phyloP scores from a whole-genome alignment of 2,113 vertebrate genomes.

The Helogale parvula region DNA sequence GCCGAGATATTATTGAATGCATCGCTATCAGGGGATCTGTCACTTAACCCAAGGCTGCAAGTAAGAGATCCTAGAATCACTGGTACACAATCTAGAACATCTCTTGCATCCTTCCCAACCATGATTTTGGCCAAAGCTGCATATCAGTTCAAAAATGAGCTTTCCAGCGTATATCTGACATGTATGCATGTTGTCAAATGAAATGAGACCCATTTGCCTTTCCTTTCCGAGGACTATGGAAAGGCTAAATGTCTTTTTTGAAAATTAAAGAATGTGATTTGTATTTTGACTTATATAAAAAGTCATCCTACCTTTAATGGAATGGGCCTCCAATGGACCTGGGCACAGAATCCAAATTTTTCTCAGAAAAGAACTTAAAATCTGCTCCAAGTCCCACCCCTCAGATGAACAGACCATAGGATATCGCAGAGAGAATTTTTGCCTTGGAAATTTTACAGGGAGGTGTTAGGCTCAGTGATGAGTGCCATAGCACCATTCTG shows the following conservation, averaged over 20 bases:
- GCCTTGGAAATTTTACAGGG: background rate
- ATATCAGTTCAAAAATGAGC: background rate
- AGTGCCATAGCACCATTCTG: background rate
- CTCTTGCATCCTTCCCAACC: background rate
- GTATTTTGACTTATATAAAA: slow-evolving; percentile 45
- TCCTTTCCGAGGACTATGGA: background rate
- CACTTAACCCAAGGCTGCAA: background rate
- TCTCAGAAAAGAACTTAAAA: slow-evolving; percentile 32
- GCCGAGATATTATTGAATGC: background rate
- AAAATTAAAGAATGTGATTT: background rate
- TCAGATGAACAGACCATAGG: background rate
- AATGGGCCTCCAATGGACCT: background rate
- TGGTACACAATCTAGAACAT: background rate
- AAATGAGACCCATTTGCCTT: background rate
- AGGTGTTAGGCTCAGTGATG: background rate
- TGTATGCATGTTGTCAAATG: background rate
- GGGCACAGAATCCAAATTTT: background rate
- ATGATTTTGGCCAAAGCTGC: background rate
- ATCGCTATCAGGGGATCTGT: background rate
- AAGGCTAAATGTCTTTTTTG: background rate
- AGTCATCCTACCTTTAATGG: background rate
- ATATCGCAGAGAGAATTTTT: background rate
- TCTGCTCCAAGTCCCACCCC: background rate
- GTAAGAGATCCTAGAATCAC: background rate
- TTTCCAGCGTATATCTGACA: background rate